phyloP scores from a whole-genome alignment of 2,113 vertebrate species.

The Lagopus muta region DNA sequence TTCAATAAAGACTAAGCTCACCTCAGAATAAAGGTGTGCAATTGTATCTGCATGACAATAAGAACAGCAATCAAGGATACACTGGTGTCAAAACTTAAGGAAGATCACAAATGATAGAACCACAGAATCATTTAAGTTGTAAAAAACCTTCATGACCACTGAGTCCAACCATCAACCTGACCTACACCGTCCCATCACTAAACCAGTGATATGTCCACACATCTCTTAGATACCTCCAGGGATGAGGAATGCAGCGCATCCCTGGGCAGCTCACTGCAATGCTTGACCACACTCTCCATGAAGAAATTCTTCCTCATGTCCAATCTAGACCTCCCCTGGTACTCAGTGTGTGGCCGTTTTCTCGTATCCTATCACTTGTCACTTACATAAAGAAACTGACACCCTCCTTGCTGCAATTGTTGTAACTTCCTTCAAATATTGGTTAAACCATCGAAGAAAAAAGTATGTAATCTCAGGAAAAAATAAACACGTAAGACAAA shows the following conservation, averaged over 20 bases:
- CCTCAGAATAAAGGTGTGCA: not conserved
- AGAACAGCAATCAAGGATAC: not conserved
- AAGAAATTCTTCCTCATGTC: not conserved
- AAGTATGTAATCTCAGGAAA: not conserved
- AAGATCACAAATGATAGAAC: not conserved
- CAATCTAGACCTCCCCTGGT: not conserved
- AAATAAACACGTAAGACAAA: not conserved
- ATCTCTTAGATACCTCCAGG: not conserved
- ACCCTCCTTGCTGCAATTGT: not conserved
- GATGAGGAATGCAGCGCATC: not conserved
- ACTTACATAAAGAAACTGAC: not conserved
- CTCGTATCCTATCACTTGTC: not conserved
- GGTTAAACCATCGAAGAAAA: not conserved
- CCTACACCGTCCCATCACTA: not conserved
- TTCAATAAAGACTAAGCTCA: not conserved
- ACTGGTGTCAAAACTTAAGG: not conserved
- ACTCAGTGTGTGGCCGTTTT: not conserved
- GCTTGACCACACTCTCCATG: not conserved
- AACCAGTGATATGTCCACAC: not conserved
- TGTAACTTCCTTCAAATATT: not conserved
- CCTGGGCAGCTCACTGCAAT: not conserved
- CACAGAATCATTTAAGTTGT: not conserved
- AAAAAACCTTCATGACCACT: not conserved
- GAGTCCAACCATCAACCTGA: not conserved
- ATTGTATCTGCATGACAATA: not conserved